These are phyloP conservation scores for Stenichneumon culpator DNA, from an alignment of 2,888 invertebrate genomes.

Conservation along the genomic window DNA sequence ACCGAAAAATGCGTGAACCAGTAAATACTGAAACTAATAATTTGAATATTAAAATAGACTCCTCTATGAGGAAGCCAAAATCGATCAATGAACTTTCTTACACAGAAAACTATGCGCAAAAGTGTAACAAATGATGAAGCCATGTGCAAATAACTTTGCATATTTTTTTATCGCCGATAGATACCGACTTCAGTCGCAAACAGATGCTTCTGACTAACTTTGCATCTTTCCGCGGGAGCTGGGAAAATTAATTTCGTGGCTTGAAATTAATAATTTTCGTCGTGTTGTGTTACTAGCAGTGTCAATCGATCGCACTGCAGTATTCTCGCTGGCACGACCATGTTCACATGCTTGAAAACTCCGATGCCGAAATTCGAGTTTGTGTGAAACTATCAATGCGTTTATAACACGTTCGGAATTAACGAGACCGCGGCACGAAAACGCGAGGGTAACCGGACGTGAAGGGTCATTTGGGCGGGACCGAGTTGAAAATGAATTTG, in stretches of 20 bases:
- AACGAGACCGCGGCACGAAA: conserved; percentile 23
- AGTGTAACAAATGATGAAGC: too few species aligned
- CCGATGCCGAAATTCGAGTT: conserved; percentile 9
- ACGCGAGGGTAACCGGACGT: conserved; percentile 16
- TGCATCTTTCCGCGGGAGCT: neutral
- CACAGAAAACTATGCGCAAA: too few species aligned
- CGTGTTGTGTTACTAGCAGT: neutral
- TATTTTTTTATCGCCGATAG: too few species aligned
- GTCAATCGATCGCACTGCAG: conserved; percentile 2
- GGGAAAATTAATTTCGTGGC: neutral
- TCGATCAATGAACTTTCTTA: too few species aligned
- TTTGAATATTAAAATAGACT: too few species aligned
- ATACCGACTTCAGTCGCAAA: neutral
- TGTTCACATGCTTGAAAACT: neutral
- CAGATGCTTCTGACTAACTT: neutral
- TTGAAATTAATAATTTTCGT: neutral
- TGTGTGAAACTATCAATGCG: conserved; percentile 44
- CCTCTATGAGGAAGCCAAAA: too few species aligned
- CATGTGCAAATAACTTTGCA: too few species aligned
- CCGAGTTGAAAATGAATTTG: conserved; percentile 63
- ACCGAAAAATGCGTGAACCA: too few species aligned
- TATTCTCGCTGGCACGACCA: neutral
- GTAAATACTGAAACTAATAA: too few species aligned
- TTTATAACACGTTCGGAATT: conserved; percentile 25
- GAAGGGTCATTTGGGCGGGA: conserved; percentile 60